These are phyloP conservation scores for Asobara japonica DNA, from an alignment of 1,140 invertebrate species.

Conservation along the genomic window DNA sequence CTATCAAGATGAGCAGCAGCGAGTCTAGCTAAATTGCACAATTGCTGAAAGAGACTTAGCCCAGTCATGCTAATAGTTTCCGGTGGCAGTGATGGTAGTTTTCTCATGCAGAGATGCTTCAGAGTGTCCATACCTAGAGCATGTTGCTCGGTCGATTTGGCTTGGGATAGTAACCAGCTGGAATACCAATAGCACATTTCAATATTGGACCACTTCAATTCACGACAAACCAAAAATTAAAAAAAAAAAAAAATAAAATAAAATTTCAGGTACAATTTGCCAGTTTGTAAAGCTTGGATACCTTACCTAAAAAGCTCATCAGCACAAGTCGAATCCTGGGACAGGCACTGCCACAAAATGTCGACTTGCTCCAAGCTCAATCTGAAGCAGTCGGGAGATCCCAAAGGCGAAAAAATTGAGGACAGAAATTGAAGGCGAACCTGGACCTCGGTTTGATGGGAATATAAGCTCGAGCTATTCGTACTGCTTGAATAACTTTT, in stretches of 20 bases:
- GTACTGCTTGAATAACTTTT: slow-evolving; percentile 70
- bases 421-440: slow-evolving; percentile 91
- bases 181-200: no score
- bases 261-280: no score
- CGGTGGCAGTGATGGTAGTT: slow-evolving; percentile 86
- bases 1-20: slow-evolving; percentile 72
- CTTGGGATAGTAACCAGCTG: slow-evolving; percentile 90
- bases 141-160: slow-evolving; percentile 90
- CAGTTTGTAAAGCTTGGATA: no score
- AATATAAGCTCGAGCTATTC: slow-evolving; percentile 71
- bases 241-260: no score
- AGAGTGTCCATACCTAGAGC: slow-evolving; percentile 87
- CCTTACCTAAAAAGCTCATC: slow-evolving; percentile 96
- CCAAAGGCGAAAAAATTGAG: slow-evolving; percentile 89
- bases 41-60: slow-evolving; percentile 88
- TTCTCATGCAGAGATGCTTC: slow-evolving; percentile 87
- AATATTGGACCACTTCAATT: no score
- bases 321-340: slow-evolving; percentile 81
- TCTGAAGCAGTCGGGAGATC: slow-evolving; percentile 89
- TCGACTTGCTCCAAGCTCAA: slow-evolving; percentile 90
- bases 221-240: no score
- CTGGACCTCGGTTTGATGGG: slow-evolving; percentile 90
- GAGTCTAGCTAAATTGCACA: slow-evolving; percentile 85
- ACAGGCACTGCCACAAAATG: slow-evolving; percentile 89
- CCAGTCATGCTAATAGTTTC: slow-evolving; percentile 93